These are phyloP conservation scores for Passer domesticus DNA, from an alignment of 2,113 vertebrate species.

Conservation along the genomic window DNA sequence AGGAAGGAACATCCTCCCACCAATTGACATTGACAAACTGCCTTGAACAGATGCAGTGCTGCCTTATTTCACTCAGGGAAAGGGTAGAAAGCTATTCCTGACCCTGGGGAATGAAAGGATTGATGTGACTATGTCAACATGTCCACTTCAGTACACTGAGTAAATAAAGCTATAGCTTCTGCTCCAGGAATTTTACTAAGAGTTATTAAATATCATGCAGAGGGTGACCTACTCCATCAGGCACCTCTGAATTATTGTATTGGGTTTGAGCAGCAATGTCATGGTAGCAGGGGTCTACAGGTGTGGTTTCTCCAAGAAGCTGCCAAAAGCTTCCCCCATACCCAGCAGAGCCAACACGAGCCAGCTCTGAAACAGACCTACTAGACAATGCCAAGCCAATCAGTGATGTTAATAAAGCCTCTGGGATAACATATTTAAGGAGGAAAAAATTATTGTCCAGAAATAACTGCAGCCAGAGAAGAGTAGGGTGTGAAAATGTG, in stretches of 20 bases:
- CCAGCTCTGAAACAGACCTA: neutral
- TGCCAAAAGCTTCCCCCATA: neutral
- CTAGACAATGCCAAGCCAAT: neutral
- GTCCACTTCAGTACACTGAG: neutral
- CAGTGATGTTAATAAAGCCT: neutral
- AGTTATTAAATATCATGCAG: neutral
- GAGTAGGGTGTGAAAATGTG: neutral
- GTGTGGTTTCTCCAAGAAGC: neutral
- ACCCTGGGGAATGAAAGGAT: neutral
- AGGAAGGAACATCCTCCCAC: neutral
- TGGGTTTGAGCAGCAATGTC: neutral
- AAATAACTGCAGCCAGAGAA: neutral
- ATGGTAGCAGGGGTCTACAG: neutral
- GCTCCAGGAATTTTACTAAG: neutral
- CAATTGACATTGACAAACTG: neutral
- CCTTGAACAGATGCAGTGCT: neutral
- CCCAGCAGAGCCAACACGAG: neutral
- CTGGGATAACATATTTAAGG: neutral
- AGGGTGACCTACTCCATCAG: neutral
- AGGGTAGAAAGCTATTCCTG: neutral
- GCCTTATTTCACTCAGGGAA: neutral
- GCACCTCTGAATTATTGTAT: neutral
- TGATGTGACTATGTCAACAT: neutral
- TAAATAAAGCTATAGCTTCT: neutral
- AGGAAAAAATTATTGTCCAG: neutral